Base-by-base conservation (phyloP, 2,797 vertebrate genomes). In the Adrianichthys oophorus region DNA sequence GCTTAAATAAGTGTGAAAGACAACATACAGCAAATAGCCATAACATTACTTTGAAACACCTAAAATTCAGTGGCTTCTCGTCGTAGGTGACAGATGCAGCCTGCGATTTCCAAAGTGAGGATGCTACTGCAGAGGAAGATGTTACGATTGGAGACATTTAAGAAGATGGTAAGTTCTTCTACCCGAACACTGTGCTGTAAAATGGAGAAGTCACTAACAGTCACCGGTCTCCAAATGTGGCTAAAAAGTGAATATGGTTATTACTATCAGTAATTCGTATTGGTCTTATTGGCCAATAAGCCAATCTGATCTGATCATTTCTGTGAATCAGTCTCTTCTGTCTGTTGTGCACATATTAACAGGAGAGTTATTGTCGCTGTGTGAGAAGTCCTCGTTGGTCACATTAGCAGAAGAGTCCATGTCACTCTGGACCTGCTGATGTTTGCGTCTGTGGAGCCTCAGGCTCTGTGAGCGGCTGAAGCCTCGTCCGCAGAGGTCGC, bases 391-490 rank as follows among this genome's bases (percentile, higher is more conserved):
- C 0, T 88, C 85, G 1, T 72, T 82, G 56, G 62, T 70, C n/a
- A 15, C 48, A 13, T 23, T 46, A 45, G 67, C 61, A 0, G 48
- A 52, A 4, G 82, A 81, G 49, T 81, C 79, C 3, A 80, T 74
- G 16, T 72, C 82, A 16, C 65, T 61, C 52, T 74, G 71, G 32
- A 56, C 46, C 52, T 62, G 75, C 15, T 58, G 56, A 0, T 90
- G 88, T 49, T 90, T 90, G 6, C 85, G 78, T 52, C 68, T 86
- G 78, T 90, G 89, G 10, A 90, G 85, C 41, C 89, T 59, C 19
- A 90, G 82, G 73, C 89, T 90, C 24, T 90, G 89, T 0, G 89
- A 90, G 55, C 89, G 89, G 50, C 86, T 90, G 79, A 90, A 90
- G 14, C 89, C 89, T 48, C 82, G 57, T n/a, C 88, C 89, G 5